Conservation (phyloP, 2,888 invertebrate species). For the Thyatira batis region DNA sequence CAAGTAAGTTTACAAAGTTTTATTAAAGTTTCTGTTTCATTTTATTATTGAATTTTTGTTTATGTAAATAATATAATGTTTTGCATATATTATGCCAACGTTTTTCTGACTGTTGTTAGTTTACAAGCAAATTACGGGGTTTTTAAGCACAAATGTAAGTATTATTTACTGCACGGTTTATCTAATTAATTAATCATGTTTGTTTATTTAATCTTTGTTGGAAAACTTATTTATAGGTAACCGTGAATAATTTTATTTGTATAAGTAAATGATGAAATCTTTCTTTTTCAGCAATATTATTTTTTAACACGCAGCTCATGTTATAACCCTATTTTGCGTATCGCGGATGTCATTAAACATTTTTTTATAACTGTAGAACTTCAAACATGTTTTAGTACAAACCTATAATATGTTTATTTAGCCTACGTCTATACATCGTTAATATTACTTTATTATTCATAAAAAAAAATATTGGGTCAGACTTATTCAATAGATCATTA, state of each 20-base stretch:
- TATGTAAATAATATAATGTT: too few relatives aligned
- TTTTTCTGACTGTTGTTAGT: too few relatives aligned
- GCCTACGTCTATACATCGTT: not conserved
- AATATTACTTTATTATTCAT: not conserved
- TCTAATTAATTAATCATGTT: too few relatives aligned
- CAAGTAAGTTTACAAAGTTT: conserved; percentile 40
- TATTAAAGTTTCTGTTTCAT: conserved; percentile 21
- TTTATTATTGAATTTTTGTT: too few relatives aligned
- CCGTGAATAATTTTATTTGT: too few relatives aligned
- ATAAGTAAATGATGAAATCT: too few relatives aligned
- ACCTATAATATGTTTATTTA: not conserved
- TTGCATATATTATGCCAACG: too few relatives aligned
- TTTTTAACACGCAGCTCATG: not conserved
- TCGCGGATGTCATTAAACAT: not conserved
- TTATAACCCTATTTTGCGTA: not conserved
- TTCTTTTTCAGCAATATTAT: not conserved
- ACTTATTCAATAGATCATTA: not conserved
- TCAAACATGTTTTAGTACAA: not conserved
- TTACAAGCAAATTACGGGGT: too few relatives aligned
- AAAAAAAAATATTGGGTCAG: not conserved
- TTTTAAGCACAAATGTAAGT: too few relatives aligned
- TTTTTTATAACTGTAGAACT: not conserved
- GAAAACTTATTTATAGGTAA: too few relatives aligned
- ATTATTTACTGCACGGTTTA: too few relatives aligned
- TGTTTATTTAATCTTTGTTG: too few relatives aligned